phyloP scores from a whole-genome alignment of 2,797 vertebrate species.

The Platalea minor region DNA sequence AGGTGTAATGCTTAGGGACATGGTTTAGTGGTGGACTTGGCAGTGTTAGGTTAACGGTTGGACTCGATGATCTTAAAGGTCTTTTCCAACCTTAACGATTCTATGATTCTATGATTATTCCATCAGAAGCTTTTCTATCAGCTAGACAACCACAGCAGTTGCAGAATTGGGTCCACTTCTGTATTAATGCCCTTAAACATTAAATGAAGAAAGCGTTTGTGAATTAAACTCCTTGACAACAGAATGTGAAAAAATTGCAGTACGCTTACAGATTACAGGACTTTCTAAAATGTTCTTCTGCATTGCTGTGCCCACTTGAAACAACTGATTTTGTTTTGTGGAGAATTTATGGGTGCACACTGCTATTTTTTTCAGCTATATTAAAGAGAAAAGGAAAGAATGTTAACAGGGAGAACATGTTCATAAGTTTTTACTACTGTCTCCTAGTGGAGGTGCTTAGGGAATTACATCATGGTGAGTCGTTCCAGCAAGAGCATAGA shows the following conservation, averaged over 20 bases:
- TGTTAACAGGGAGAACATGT: conserved; percentile 49
- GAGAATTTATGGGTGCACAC: background rate
- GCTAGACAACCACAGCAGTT: background rate
- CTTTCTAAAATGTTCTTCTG: background rate
- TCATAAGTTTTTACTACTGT: conserved; percentile 68
- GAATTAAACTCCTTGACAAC: background rate
- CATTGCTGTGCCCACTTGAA: background rate
- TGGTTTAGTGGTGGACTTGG: no score
- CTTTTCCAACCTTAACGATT: no score
- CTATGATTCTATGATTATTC: background rate
- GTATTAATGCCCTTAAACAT: background rate
- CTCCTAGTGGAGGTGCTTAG: conserved; percentile 50
- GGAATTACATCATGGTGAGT: conserved; percentile 69
- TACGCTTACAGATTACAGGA: background rate
- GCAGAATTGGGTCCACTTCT: background rate
- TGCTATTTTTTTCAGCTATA: background rate
- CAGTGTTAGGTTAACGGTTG: no score
- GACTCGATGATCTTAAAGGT: no score
- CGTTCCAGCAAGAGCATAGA: conserved; percentile 31
- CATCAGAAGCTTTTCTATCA: background rate
- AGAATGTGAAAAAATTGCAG: background rate
- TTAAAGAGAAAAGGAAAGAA: conserved; percentile 43
- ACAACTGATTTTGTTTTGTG: background rate
- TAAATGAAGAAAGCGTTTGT: background rate
- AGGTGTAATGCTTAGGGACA: no score